phyloP scores from a whole-genome alignment of 2,113 vertebrate genomes.

The Cyphomyrus discorhynchus region DNA sequence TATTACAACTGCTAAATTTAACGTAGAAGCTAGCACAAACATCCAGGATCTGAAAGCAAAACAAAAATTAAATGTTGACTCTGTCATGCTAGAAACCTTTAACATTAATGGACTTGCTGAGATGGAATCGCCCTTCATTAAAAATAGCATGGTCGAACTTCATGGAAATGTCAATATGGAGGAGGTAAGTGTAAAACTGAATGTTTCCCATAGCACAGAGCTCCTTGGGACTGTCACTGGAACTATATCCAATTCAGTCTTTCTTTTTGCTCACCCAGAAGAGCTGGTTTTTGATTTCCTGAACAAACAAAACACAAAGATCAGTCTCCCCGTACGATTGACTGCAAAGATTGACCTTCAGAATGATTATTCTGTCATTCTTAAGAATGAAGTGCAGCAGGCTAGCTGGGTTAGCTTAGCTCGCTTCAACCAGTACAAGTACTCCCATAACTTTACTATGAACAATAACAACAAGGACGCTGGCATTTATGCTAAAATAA shows the following conservation, averaged over 20 bases:
- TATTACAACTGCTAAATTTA: conserved; percentile 54
- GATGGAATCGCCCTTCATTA: conserved; percentile 67
- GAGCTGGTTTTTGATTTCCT: conserved; percentile 63
- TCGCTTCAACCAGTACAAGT: conserved; percentile 83
- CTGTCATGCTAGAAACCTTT: conserved; percentile 54
- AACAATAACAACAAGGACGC: conserved; percentile 65
- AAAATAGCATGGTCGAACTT: conserved; percentile 58
- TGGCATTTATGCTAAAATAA: conserved; percentile 56
- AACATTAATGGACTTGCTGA: conserved; percentile 63
- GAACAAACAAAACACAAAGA: conserved; percentile 73
- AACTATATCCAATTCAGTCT: conserved; percentile 64
- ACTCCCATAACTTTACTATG: conserved; percentile 68
- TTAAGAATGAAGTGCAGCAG: conserved; percentile 67
- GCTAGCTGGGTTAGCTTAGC: conserved; percentile 66
- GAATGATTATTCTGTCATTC: conserved; percentile 68
- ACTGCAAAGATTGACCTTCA: conserved; percentile 76
- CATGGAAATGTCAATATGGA: conserved; percentile 57
- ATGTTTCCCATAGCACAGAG: conserved; percentile 61
- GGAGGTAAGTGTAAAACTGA: conserved; percentile 65
- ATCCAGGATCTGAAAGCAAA: conserved; percentile 61
- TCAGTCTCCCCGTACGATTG: conserved; percentile 70
- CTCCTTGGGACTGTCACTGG: conserved; percentile 65
- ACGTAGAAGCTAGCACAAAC: conserved; percentile 60
- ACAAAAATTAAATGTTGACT: conserved; percentile 64
- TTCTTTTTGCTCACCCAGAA: conserved; percentile 58